A percentile compares a stretch with the other conserved stretches of the same genome.
Conservation (phyloP, 2,113 vertebrate species). For the Lampris megalopsis region DNA sequence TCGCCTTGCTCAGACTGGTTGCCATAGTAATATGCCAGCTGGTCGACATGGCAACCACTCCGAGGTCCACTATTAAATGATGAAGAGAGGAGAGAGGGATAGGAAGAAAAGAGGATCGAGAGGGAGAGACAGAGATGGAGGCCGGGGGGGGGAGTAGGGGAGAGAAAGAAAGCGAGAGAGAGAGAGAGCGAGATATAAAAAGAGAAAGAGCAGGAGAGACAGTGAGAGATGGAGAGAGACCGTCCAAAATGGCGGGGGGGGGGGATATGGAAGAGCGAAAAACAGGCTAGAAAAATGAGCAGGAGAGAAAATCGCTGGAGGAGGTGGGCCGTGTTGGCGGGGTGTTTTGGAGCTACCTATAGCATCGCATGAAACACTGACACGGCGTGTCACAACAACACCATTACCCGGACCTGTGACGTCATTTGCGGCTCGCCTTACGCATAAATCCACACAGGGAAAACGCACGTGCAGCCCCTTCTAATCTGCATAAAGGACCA, state of each 20-base stretch:
- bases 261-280: slow-evolving; percentile 52
- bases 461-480: slow-evolving; percentile 57
- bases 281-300: slow-evolving; percentile 61
- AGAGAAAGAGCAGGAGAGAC: slow-evolving; percentile 20
- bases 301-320: slow-evolving; percentile 37
- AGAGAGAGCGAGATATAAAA: slow-evolving; percentile 41
- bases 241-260: slow-evolving; percentile 72
- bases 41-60: slow-evolving; percentile 99
- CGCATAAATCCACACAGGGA: slow-evolving; percentile 61
- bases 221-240: slow-evolving; percentile 45
- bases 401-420: slow-evolving; percentile 79
- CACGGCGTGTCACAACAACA: slow-evolving; percentile 71
- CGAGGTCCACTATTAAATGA: slow-evolving; percentile 97
- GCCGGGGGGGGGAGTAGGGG: slow-evolving; percentile 13
- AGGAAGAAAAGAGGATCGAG: slow-evolving; percentile 64
- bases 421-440: slow-evolving; percentile 71
- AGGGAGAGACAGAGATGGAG: slow-evolving; percentile 59
- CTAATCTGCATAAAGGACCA: slow-evolving; percentile 61
- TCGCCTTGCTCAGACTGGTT: slow-evolving; percentile 94
- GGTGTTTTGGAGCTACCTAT: slow-evolving; percentile 56
- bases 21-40: slow-evolving; percentile 97
- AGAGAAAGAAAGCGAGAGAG: slow-evolving; percentile 57
- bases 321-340: slow-evolving; percentile 38
- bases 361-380: slow-evolving; percentile 59
- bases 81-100: slow-evolving; percentile 84